phyloP scores from a whole-genome alignment of 2,797 vertebrate genomes.

The Poeciliopsis infans region DNA sequence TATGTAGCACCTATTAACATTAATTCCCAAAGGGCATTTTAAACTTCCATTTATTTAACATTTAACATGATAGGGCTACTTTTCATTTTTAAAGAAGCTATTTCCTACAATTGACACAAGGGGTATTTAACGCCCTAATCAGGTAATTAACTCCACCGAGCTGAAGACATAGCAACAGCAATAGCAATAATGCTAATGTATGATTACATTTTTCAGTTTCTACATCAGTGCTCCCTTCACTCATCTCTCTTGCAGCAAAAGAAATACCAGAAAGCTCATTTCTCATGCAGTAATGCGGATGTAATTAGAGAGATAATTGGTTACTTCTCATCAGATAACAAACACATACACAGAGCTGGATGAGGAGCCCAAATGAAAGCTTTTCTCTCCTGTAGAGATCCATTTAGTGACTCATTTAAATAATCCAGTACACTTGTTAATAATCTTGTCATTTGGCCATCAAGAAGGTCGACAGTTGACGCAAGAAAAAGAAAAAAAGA shows the following conservation, averaged over 20 bases:
- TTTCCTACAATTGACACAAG: slow-evolving; percentile 36
- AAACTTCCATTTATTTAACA: slow-evolving; percentile 41
- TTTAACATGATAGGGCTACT: slow-evolving; percentile 37
- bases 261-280: slow-evolving; percentile 68
- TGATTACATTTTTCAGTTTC: slow-evolving; percentile 56
- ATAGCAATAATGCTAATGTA: slow-evolving; percentile 55
- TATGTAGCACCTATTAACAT: slow-evolving; percentile 61
- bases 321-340: slow-evolving; percentile 68
- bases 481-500: not conserved
- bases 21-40: slow-evolving; percentile 50
- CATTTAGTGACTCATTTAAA: slow-evolving; percentile 47
- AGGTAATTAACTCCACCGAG: slow-evolving; percentile 66
- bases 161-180: slow-evolving; percentile 54
- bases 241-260: slow-evolving; percentile 54
- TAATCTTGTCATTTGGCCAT: slow-evolving; percentile 28
- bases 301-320: slow-evolving; percentile 75
- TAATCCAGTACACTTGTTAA: slow-evolving; percentile 31
- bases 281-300: slow-evolving; percentile 73
- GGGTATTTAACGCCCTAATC: slow-evolving; percentile 62
- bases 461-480: not conserved
- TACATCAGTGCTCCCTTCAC: slow-evolving; percentile 45
- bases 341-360: slow-evolving; percentile 46
- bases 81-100: slow-evolving; percentile 25
- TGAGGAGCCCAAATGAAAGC: slow-evolving; percentile 41
- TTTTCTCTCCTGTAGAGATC: slow-evolving; percentile 21